Conservation (phyloP, 1,140 invertebrate genomes). For the Chionoecetes opilio region DNA sequence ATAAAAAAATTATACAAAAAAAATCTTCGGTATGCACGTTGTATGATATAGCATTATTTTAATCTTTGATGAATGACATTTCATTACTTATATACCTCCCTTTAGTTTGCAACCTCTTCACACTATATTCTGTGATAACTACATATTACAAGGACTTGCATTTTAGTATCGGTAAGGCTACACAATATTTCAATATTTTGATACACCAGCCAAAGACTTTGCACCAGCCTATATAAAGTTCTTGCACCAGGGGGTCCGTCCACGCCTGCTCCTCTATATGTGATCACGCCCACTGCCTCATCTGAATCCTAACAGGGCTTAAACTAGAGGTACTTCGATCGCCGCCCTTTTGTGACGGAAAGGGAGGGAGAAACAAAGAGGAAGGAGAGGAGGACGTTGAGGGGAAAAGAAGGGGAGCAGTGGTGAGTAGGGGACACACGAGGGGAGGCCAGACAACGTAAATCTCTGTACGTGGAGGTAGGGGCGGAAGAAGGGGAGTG, state of each 20-base stretch:
- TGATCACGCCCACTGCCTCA: not conserved
- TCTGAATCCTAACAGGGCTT: conserved; percentile 54
- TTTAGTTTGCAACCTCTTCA: too few relatives aligned
- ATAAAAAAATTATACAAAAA: too few relatives aligned
- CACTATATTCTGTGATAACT: too few relatives aligned
- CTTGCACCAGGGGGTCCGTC: not conserved
- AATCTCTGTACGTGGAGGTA: conserved; percentile 63
- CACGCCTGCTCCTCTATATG: not conserved
- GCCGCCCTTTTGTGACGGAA: conserved; percentile 40
- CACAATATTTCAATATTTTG: too few relatives aligned
- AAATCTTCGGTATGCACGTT: too few relatives aligned
- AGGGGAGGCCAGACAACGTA: conserved; percentile 54
- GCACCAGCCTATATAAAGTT: too few relatives aligned
- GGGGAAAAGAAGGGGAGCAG: conserved; percentile 6
- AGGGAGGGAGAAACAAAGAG: conserved; percentile 2
- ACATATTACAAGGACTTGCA: too few relatives aligned
- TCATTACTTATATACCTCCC: too few relatives aligned
- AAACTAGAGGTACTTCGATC: not conserved
- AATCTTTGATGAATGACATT: too few relatives aligned
- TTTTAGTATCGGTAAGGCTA: too few relatives aligned
- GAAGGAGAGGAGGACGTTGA: conserved; percentile 37
- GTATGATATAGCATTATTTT: too few relatives aligned
- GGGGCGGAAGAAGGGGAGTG: conserved; percentile 32
- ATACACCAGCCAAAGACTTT: too few relatives aligned
- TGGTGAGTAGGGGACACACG: not conserved